phyloP scores from a whole-genome alignment of 2,888 invertebrate genomes.

The Mystacides longicornis region DNA sequence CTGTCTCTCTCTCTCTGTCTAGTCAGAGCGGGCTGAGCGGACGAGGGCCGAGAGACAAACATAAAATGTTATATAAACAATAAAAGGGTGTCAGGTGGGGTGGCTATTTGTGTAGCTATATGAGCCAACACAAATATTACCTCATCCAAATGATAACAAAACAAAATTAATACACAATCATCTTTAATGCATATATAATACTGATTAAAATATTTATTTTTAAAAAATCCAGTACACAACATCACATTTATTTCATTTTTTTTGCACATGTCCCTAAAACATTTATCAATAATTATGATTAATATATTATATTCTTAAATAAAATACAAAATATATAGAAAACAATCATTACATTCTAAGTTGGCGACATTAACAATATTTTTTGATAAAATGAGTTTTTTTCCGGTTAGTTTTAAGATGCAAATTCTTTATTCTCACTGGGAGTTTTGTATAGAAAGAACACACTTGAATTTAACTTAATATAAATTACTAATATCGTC shows the following conservation, averaged over 20 bases:
- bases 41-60: not conserved
- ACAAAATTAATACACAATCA: not conserved
- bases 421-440: too few relatives aligned
- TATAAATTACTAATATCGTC: too few relatives aligned
- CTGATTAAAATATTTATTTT: not conserved
- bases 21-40: not conserved
- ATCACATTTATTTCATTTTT: not conserved
- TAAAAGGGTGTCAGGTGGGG: not conserved
- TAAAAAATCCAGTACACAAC: not conserved
- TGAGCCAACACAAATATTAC: not conserved
- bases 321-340: not conserved
- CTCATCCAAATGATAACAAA: not conserved
- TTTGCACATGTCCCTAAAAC: not conserved
- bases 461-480: too few relatives aligned
- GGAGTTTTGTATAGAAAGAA: too few relatives aligned
- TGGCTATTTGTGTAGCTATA: not conserved
- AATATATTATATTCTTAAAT: not conserved
- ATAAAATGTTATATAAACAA: conserved; percentile 6
- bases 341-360: too few relatives aligned
- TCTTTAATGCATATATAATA: not conserved
- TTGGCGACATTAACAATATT: not conserved
- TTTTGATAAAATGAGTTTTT: too few relatives aligned
- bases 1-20: conserved; percentile 10
- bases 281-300: not conserved
- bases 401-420: too few relatives aligned